phyloP scores from a whole-genome alignment of 2,797 vertebrate genomes.

The Rousettus madagascariensis region DNA sequence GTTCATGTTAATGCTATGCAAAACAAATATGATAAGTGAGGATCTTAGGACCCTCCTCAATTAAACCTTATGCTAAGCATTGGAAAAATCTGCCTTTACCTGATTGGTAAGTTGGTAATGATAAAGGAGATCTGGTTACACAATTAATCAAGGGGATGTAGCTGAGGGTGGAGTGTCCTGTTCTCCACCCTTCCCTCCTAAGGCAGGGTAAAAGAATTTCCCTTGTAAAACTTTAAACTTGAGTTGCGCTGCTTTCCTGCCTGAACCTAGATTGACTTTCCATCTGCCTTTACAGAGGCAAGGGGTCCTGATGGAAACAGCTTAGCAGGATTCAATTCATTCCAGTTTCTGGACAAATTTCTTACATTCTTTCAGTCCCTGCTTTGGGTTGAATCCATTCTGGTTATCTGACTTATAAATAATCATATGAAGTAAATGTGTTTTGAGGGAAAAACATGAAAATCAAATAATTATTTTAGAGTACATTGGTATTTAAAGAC shows the following conservation, averaged over 20 bases:
- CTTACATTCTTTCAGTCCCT: not conserved
- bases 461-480: slow-evolving; percentile 7
- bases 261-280: slow-evolving; percentile 14
- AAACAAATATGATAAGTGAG: not conserved
- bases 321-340: not conserved
- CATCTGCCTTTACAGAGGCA: not conserved
- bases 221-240: slow-evolving; percentile 46
- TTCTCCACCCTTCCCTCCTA: slow-evolving; percentile 52
- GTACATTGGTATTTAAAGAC: not conserved
- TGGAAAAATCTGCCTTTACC: slow-evolving; percentile 30
- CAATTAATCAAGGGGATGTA: slow-evolving; percentile 60
- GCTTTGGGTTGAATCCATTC: not conserved
- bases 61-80: not conserved
- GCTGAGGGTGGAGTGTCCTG: slow-evolving; percentile 47
- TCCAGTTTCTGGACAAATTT: not conserved
- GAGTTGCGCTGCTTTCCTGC: slow-evolving; percentile 27
- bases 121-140: slow-evolving; percentile 40
- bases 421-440: not conserved
- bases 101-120: slow-evolving; percentile 11
- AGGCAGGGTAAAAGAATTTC: slow-evolving; percentile 29
- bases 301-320: not conserved
- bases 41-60: not conserved
- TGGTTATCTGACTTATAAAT: not conserved
- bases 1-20: not conserved
- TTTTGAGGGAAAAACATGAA: not conserved